phyloP scores from a whole-genome alignment of 2,113 vertebrate genomes.

The Percopsis transmontana region DNA sequence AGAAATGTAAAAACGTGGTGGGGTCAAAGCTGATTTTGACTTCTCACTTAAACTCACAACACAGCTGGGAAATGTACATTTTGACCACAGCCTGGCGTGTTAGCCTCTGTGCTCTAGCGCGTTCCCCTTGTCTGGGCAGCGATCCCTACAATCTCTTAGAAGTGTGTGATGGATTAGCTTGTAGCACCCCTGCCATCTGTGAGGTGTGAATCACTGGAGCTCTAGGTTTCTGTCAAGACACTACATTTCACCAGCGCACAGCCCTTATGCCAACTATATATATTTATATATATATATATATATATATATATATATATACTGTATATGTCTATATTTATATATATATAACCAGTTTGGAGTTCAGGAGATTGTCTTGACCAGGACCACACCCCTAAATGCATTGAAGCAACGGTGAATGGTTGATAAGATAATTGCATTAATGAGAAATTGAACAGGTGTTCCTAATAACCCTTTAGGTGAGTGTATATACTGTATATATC shows the following conservation, averaged over 20 bases:
- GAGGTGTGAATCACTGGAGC: constrained; percentile 33
- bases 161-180: constrained; percentile 57
- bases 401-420: too few relatives aligned
- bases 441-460: too few relatives aligned
- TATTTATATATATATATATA: neutral
- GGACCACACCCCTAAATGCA: too few relatives aligned
- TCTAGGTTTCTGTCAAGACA: constrained; percentile 25
- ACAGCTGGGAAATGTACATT: neutral
- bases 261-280: constrained; percentile 24
- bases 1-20: too few relatives aligned
- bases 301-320: too few relatives aligned
- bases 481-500: too few relatives aligned
- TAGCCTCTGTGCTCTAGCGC: constrained; percentile 4
- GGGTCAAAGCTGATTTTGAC: too few relatives aligned
- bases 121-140: constrained; percentile 13
- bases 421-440: too few relatives aligned
- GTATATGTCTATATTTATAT: too few relatives aligned
- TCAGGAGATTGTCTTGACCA: too few relatives aligned
- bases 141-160: constrained; percentile 32
- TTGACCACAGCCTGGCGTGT: constrained; percentile 7
- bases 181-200: constrained; percentile 64
- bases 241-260: constrained; percentile 6
- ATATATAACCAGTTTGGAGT: too few relatives aligned
- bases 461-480: too few relatives aligned
- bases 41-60: neutral